Base-by-base conservation (phyloP, 1,140 invertebrate genomes). In the Hypsibius dujardini region DNA sequence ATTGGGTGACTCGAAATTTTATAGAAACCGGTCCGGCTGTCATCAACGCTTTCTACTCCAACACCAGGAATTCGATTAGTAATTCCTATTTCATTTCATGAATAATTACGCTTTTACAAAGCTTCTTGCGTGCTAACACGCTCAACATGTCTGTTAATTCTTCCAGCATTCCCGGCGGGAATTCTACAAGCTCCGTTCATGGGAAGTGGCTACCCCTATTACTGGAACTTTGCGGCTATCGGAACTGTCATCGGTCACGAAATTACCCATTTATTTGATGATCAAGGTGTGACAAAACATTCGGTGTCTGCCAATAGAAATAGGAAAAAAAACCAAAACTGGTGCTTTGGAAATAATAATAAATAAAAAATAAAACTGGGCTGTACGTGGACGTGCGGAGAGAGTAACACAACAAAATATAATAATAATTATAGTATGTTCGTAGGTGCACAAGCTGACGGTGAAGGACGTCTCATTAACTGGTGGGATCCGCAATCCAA, bases 401-500 rank as follows among this genome's bases (percentile, higher is more conserved):
- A n/a, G n/a, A n/a, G n/a, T n/a, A n/a, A n/a, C n/a, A n/a, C n/a
- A n/a, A n/a, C n/a, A n/a, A n/a, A n/a, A n/a, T n/a, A n/a, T n/a
- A n/a, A n/a, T n/a, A n/a, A n/a, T n/a, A n/a, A n/a, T n/a, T n/a
- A n/a, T n/a, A n/a, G n/a, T n/a, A n/a, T n/a, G n/a, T n/a, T n/a
- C n/a, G n/a, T 67, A 79, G 82, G 82, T 42, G 84, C 90, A 40
- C 89, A 93, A 81, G 95, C 90, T 76, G 90, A 95, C 78, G 87
- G 89, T 73, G 84, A 90, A 69, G 92, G 92, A 47, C 91, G 90
- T 77, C 79, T 90, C 70, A 81, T 85, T 1, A 85, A 90, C 72
- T 95, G 91, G 90, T 97, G 93, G 90, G 84, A 86, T 67, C 79
- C 84, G 46, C 79, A 81, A 73, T 90, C 89, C 0, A 87, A 88